These are phyloP conservation scores for Eriosoma lanigerum DNA, from an alignment of 1,140 invertebrate genomes.

Conservation along the genomic window DNA sequence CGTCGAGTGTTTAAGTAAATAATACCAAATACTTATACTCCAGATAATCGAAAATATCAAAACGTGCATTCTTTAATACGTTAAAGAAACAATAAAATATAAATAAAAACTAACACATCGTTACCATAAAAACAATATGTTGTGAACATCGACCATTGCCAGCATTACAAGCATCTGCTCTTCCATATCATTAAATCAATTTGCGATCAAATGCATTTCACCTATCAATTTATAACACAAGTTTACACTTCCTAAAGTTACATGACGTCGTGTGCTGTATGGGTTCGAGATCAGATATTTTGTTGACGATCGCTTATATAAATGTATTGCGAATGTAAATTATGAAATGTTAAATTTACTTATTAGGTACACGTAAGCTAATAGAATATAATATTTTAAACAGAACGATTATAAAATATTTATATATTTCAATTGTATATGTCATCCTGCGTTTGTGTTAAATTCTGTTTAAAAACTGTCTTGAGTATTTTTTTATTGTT, in stretches of 20 bases:
- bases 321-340: not conserved
- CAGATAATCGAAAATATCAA: not conserved
- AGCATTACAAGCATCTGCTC: slow-evolving; percentile 12
- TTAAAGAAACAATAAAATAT: not conserved
- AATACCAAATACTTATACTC: not conserved
- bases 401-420: too few species aligned
- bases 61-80: not conserved
- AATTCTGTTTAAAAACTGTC: too few species aligned
- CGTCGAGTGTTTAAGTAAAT: too few species aligned
- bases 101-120: slow-evolving; percentile 13
- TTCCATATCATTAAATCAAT: slow-evolving; percentile 24
- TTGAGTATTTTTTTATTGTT: too few species aligned
- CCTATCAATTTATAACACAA: slow-evolving; percentile 8
- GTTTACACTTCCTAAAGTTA: slow-evolving; percentile 21
- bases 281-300: not conserved
- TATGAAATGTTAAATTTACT: not conserved
- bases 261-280: not conserved
- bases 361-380: too few species aligned
- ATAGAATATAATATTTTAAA: too few species aligned
- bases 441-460: too few species aligned
- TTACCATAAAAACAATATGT: slow-evolving; percentile 37
- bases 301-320: not conserved
- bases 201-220: not conserved
- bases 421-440: too few species aligned
- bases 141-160: slow-evolving; percentile 16